Percentiles rank a stretch among this genome's conserved stretches.
phyloP scores from a whole-genome alignment of 2,888 invertebrate species.

The Empis stercorea region DNA sequence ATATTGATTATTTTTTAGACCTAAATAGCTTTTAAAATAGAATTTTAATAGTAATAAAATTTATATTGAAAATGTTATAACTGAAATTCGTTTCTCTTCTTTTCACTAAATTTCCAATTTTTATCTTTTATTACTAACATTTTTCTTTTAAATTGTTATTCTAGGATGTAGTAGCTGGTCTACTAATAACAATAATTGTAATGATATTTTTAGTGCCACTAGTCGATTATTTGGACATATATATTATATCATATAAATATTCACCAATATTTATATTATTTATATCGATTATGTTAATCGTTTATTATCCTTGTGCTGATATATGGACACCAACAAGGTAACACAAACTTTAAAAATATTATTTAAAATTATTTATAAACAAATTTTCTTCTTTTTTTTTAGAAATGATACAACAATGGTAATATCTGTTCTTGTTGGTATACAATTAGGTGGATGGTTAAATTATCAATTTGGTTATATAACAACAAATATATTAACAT shows the following conservation, averaged over 20 bases:
- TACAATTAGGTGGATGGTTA: conserved; percentile 69
- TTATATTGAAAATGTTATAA: no score
- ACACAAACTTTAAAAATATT: no score
- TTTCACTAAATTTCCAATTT: no score
- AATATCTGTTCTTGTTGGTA: conserved; percentile 66
- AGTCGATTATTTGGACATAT: conserved; percentile 59
- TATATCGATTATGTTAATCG: conserved; percentile 52
- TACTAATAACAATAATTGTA: conserved; percentile 51
- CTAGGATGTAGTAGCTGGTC: conserved; percentile 73
- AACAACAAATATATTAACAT: conserved; percentile 47
- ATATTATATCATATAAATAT: conserved; percentile 51
- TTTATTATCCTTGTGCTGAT: conserved; percentile 69
- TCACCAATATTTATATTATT: conserved; percentile 51
- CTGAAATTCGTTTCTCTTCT: no score
- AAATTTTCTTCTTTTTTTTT: conserved; percentile 21
- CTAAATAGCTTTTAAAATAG: no score
- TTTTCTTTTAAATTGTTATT: conserved; percentile 21
- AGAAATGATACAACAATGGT: conserved; percentile 86
- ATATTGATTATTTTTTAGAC: no score
- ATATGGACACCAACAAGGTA: conserved; percentile 85
- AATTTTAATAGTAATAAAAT: no score
- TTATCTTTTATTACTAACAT: no score
- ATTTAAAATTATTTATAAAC: not conserved
- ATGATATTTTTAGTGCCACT: conserved; percentile 62
- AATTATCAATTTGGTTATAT: conserved; percentile 69